Evolutionary conservation across 2,797 vertebrate species (phyloP), one percentile per base, ranked within the genome.

Genomic region (Microhierax caerulescens): DNA sequence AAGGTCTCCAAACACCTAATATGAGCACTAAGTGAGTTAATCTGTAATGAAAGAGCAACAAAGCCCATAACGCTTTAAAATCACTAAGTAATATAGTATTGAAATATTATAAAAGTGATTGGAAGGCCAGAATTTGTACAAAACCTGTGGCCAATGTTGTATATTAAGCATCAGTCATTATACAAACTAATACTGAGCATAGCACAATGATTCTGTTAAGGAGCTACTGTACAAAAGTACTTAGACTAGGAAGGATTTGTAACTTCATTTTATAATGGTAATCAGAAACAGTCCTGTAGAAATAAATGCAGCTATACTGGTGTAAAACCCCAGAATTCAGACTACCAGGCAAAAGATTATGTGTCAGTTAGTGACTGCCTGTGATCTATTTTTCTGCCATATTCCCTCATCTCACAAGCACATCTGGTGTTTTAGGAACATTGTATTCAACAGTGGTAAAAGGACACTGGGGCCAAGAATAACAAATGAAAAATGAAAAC

Each of bases 341-440:
- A 87, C 41, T 34, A 24, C 10, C 3, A 32, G 48, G 88, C 81
- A 88, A 39, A 72, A 91, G 61, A 82, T 74, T 37, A 28, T 30
- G 53, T 67, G 82, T 77, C 88, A 51, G 92, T 92, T 83, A 88
- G 78, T 50, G 88, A 93, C 64, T 88, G 17, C 1, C 70, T 86
- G 61, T n/a, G 51, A 65, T 63, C n/a, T 88, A 6, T 57, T 75
- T 57, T 48, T 79, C 65, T 72, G 2, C 76, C 11, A 1, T 82
- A 90, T 95, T 95, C 91, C 63, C 84, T 92, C 90, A 91, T 91
- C 85, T 82, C 88, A 37, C 51, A 70, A 70, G 83, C 88, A 95
- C 92, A 97, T 93, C 93, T 97, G 96, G 85, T 96, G 91, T 97
- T 95, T 95, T 92, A 97, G 96, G 88, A 96, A 95, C 96, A 96